Conservation (phyloP, 1,140 invertebrate genomes). For the Drosophila funebris region DNA sequence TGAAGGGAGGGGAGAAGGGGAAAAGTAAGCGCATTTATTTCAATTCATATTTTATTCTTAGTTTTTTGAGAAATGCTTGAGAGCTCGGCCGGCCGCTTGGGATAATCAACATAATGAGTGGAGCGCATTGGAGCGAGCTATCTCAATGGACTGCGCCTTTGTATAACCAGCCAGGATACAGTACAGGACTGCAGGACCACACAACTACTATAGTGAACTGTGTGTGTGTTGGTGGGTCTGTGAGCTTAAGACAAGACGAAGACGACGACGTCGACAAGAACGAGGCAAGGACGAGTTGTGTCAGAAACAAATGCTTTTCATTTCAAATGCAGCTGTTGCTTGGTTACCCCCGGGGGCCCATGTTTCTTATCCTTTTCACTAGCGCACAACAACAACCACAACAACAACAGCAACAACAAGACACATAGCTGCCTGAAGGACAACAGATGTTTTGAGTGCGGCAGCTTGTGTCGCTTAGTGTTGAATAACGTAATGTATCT, state of each 20-base stretch:
- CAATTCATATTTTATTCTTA: conserved; percentile 73
- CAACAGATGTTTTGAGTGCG: conserved; percentile 62
- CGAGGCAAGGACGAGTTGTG: conserved; percentile 75
- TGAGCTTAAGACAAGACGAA: conserved; percentile 54
- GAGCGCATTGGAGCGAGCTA: conserved; percentile 69
- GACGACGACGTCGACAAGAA: conserved; percentile 34
- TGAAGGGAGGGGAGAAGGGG: not conserved
- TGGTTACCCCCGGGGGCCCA: conserved; percentile 64
- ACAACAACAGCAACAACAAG: conserved; percentile 26
- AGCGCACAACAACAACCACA: conserved; percentile 9
- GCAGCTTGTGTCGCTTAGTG: conserved; percentile 67
- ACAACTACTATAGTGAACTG: not conserved
- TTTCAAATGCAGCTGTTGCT: conserved; percentile 81
- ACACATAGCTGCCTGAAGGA: conserved; percentile 59
- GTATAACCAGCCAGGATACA: conserved; percentile 3
- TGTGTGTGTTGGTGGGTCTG: too few species aligned
- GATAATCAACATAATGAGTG: conserved; percentile 82
- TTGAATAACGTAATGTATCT: conserved; percentile 74
- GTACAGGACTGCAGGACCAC: conserved; percentile 1
- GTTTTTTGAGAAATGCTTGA: conserved; percentile 41
- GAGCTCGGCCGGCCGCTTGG: conserved; percentile 51
- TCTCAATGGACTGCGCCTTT: conserved; percentile 59
- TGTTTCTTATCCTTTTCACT: conserved; percentile 57
- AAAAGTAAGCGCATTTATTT: conserved; percentile 76
- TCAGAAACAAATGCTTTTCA: conserved; percentile 82